A percentile compares a stretch with the other conserved stretches of the same genome.
These are phyloP conservation scores for Drosophila teissieri DNA, from an alignment of 1,140 invertebrate species.

Conservation along the genomic window DNA sequence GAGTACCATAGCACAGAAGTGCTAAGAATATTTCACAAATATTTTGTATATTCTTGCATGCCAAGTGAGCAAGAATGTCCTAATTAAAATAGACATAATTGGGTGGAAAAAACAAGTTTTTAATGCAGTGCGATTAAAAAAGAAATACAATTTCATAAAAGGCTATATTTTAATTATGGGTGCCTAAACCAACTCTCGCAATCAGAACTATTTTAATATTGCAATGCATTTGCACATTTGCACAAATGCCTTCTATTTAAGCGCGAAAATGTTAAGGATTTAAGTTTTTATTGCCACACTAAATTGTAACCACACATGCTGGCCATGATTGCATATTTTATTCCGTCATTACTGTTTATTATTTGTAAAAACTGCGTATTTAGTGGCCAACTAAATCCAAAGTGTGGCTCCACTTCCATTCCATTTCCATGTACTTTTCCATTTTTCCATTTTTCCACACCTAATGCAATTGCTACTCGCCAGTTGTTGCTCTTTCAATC, in stretches of 20 bases:
- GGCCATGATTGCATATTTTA: neutral
- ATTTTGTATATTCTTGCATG: no score
- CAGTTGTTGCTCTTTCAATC: neutral
- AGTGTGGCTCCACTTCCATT: neutral
- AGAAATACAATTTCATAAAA: no score
- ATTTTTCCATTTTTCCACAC: no score
- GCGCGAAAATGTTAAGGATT: neutral
- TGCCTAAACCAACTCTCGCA: no score
- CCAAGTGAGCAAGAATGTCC: no score
- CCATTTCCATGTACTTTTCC: neutral
- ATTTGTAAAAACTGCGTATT: neutral
- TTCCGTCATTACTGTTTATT: constrained; percentile 7
- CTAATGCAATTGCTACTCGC: neutral
- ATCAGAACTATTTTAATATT: neutral
- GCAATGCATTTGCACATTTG: neutral
- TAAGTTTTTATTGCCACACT: neutral
- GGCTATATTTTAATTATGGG: no score
- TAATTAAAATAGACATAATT: neutral
- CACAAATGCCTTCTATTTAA: neutral
- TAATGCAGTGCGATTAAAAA: no score
- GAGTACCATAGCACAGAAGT: no score
- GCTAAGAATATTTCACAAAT: no score
- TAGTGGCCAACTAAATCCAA: neutral
- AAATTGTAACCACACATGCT: neutral
- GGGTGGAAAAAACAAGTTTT: no score